phyloP scores from a whole-genome alignment of 2,888 invertebrate species.

The Deilephila elpenor region DNA sequence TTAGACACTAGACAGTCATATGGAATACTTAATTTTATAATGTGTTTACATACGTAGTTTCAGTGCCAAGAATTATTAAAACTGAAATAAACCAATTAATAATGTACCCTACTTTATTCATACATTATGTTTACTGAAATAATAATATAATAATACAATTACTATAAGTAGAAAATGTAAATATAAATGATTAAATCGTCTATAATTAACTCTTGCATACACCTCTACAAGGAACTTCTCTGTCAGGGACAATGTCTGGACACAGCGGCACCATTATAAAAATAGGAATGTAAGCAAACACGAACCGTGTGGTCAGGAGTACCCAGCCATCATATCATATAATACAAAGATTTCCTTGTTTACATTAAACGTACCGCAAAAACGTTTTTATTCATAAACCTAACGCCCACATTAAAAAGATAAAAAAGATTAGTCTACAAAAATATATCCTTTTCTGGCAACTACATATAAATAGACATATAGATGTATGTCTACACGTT shows the following conservation, averaged over 20 bases:
- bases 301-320: background rate
- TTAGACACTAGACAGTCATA: too few relatives aligned
- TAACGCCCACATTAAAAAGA: background rate
- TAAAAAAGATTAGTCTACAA: background rate
- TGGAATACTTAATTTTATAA: too few relatives aligned
- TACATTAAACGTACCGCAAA: background rate
- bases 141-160: too few relatives aligned
- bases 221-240: background rate
- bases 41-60: too few relatives aligned
- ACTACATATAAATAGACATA: background rate
- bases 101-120: too few relatives aligned
- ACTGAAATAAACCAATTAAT: too few relatives aligned
- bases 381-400: background rate
- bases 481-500: background rate
- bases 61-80: too few relatives aligned
- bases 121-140: too few relatives aligned
- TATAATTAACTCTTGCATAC: background rate
- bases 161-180: too few relatives aligned
- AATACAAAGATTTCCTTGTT: constrained; percentile 10
- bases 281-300: constrained; percentile 17
- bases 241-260: background rate
- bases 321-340: background rate
- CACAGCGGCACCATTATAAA: background rate
- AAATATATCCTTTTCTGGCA: background rate
- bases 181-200: background rate